A percentile compares a stretch with the other conserved stretches of the same genome.
Evolutionary conservation across 2,888 invertebrate genomes (phyloP).

Genomic region (Pristionchus fissidentatus): DNA sequence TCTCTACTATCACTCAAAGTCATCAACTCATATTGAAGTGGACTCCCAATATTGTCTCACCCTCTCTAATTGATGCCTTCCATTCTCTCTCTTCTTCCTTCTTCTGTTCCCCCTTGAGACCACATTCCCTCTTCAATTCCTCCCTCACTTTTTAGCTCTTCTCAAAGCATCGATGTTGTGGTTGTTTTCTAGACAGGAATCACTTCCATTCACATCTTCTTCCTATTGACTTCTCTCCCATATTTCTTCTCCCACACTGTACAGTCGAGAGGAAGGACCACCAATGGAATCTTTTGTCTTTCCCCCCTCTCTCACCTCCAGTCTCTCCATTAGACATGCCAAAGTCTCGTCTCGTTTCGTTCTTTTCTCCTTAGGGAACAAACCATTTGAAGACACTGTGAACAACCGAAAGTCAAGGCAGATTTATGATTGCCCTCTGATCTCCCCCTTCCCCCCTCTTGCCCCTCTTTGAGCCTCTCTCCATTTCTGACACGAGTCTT

Average conservation of each 20-base stretch:
- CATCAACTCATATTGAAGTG: conserved; percentile 23
- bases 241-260: no score
- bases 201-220: conserved; percentile 7
- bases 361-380: background rate
- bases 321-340: conserved; percentile 17
- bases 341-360: background rate
- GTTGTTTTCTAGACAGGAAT: conserved; percentile 19
- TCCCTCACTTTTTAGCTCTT: conserved; percentile 4
- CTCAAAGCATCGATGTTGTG: conserved; percentile 6
- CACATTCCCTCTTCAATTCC: conserved; percentile 32
- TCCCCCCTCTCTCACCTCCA: background rate
- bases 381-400: no score
- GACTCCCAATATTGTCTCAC: background rate
- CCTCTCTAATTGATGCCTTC: conserved; percentile 35
- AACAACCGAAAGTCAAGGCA: conserved; percentile 13
- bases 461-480: background rate
- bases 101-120: conserved; percentile 28
- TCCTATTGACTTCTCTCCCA: conserved; percentile 20
- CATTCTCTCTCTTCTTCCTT: conserved; percentile 1
- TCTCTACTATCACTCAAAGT: conserved; percentile 20
- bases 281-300: background rate
- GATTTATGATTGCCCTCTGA: conserved; percentile 27
- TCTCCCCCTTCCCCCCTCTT: conserved; percentile 8
- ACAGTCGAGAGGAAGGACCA: background rate
- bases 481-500: conserved; percentile 10